Conservation (phyloP, 2,797 vertebrate species). For the Callimico goeldii region DNA sequence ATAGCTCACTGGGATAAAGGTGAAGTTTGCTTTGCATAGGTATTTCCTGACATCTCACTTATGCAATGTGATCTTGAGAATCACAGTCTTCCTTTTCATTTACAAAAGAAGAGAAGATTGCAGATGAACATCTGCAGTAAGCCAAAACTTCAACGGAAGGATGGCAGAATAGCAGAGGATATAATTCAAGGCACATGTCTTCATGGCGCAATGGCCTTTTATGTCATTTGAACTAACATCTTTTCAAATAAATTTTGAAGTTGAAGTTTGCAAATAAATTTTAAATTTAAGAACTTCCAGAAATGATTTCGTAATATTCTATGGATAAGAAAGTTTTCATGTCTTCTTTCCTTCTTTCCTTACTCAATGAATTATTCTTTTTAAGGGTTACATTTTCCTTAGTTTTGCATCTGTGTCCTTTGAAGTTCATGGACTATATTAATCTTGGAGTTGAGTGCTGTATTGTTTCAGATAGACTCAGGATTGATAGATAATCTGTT, state of each 20-base stretch:
- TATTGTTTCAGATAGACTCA: not conserved
- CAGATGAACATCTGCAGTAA: not conserved
- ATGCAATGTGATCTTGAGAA: not conserved
- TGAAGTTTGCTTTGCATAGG: not conserved
- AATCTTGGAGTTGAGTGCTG: not conserved
- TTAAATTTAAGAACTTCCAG: not conserved
- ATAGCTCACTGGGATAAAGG: not conserved
- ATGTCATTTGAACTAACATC: conserved; percentile 48
- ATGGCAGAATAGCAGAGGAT: not conserved
- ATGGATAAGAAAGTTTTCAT: not conserved
- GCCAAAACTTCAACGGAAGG: not conserved
- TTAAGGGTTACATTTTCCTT: not conserved
- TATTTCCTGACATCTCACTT: not conserved
- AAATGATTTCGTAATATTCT: conserved; percentile 28
- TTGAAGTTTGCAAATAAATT: conserved; percentile 49
- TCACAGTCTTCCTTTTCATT: not conserved
- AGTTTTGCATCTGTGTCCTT: not conserved
- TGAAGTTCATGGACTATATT: conserved; percentile 3
- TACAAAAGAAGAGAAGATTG: not conserved
- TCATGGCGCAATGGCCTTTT: not conserved
- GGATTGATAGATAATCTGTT: not conserved
- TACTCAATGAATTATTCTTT: not conserved
- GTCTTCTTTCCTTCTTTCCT: not conserved
- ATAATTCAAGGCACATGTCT: conserved; percentile 48
- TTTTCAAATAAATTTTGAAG: not conserved